phyloP scores from a whole-genome alignment of 2,888 invertebrate species.

The Drosophila flavopinicola region DNA sequence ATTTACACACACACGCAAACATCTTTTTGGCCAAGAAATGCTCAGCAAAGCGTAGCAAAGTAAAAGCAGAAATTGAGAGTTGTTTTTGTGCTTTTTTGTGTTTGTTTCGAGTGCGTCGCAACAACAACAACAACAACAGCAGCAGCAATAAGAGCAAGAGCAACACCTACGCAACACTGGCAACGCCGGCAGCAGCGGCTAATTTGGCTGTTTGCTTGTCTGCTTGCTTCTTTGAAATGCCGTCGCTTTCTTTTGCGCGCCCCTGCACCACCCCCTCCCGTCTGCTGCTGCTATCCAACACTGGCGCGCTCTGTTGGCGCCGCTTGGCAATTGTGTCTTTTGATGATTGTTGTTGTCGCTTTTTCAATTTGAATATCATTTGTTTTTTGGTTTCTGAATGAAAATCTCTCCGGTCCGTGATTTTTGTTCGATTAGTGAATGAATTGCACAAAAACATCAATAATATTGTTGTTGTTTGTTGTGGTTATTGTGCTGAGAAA shows the following conservation, averaged over 20 bases:
- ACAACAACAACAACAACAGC: constrained; percentile 10
- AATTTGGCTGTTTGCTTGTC: constrained; percentile 10
- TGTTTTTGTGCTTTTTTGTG: constrained; percentile 58
- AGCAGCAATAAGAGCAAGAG: constrained; percentile 11
- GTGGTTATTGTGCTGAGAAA: constrained; percentile 24
- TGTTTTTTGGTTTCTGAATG: constrained; percentile 11
- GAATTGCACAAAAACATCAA: constrained; percentile 36
- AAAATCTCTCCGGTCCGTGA: constrained; percentile 28
- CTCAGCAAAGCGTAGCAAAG: constrained; percentile 68
- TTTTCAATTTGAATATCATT: constrained; percentile 22
- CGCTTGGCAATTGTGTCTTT: constrained; percentile 31
- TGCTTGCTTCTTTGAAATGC: constrained; percentile 42
- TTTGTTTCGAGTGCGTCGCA: constrained; percentile 28
- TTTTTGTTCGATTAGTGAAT: constrained; percentile 34
- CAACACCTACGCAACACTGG: constrained; percentile 65
- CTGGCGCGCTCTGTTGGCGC: constrained; percentile 34
- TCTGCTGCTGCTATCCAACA: not conserved
- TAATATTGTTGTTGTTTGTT: not conserved
- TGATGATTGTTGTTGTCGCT: constrained; percentile 6
- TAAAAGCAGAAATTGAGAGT: constrained; percentile 77
- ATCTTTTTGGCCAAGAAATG: constrained; percentile 56
- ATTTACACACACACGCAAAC: constrained; percentile 6
- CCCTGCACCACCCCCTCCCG: constrained; percentile 18
- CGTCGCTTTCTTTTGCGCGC: constrained; percentile 71
- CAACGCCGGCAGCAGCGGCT: constrained; percentile 33